Conservation (phyloP, 2,113 vertebrate species). For the Micromys minutus region DNA sequence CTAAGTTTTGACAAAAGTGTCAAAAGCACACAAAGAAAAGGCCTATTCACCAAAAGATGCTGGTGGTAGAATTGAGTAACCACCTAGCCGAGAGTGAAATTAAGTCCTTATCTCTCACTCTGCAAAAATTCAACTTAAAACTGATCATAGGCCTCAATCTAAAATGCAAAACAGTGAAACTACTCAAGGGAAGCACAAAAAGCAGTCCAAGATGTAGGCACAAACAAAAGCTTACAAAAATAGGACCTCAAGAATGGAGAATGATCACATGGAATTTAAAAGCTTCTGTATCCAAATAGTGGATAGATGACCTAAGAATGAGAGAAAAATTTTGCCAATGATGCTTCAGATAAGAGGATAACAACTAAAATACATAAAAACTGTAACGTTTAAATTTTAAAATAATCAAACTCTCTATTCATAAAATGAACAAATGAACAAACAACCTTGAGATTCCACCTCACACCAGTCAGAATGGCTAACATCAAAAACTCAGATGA, state of each 20-base stretch:
- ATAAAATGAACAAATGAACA: not conserved
- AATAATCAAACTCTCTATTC: not conserved
- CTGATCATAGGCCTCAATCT: not conserved
- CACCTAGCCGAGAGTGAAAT: not conserved
- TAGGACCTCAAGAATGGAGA: not conserved
- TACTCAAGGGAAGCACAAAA: not conserved
- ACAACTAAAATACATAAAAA: not conserved
- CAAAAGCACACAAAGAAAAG: not conserved
- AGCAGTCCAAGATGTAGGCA: not conserved
- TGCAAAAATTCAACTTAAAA: not conserved
- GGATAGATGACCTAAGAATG: not conserved
- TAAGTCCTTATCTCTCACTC: too few relatives aligned
- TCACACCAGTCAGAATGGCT: too few relatives aligned
- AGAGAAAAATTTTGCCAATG: not conserved
- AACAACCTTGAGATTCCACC: too few relatives aligned
- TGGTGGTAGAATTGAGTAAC: too few relatives aligned
- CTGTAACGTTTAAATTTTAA: not conserved
- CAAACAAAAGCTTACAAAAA: not conserved
- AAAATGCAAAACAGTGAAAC: not conserved
- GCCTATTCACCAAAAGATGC: not conserved
- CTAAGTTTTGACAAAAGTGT: not conserved
- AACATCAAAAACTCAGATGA: too few relatives aligned
- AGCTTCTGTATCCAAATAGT: not conserved
- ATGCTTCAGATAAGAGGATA: not conserved
- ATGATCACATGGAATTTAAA: not conserved